Conservation (phyloP, 2,113 vertebrate species). For the Istiophorus platypterus region DNA sequence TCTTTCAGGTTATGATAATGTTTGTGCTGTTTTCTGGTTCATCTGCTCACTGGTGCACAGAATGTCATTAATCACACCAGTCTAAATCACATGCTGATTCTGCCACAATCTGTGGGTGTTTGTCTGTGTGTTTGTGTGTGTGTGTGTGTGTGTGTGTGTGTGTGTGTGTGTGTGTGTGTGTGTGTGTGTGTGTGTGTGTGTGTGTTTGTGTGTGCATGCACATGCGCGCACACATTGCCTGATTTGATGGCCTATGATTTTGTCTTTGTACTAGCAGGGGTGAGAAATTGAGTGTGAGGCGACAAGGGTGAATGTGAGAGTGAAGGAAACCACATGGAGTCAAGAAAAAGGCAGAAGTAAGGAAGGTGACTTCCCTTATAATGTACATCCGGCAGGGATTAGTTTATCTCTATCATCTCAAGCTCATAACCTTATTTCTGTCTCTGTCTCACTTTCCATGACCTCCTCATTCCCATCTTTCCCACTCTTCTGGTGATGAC, state of each 20-base stretch:
- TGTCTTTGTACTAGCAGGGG: conserved; percentile 21
- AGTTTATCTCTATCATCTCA: neutral
- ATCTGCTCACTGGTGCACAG: conserved; percentile 72
- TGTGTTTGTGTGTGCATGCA: conserved; percentile 14
- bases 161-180: neutral
- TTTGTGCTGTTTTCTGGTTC: conserved; percentile 75
- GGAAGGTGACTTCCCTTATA: conserved; percentile 30
- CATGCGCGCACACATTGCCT: neutral
- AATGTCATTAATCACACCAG: conserved; percentile 78
- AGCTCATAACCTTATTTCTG: neutral
- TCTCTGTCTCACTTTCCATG: neutral
- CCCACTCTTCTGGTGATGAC: neutral
- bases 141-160: no score
- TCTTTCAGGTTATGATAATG: conserved; percentile 83
- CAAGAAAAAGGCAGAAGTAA: neutral
- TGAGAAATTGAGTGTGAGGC: conserved; percentile 12
- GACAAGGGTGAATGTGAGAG: neutral
- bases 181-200: conserved; percentile 9
- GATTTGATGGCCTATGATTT: conserved; percentile 45
- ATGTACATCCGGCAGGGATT: neutral
- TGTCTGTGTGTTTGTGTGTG: neutral
- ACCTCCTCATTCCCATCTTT: neutral
- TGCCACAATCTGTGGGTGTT: conserved; percentile 28
- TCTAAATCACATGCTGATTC: conserved; percentile 69
- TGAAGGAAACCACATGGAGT: conserved; percentile 14